Evolutionary conservation across 2,888 invertebrate species (phyloP).

Genomic region (Parthenolecanium corni): DNA sequence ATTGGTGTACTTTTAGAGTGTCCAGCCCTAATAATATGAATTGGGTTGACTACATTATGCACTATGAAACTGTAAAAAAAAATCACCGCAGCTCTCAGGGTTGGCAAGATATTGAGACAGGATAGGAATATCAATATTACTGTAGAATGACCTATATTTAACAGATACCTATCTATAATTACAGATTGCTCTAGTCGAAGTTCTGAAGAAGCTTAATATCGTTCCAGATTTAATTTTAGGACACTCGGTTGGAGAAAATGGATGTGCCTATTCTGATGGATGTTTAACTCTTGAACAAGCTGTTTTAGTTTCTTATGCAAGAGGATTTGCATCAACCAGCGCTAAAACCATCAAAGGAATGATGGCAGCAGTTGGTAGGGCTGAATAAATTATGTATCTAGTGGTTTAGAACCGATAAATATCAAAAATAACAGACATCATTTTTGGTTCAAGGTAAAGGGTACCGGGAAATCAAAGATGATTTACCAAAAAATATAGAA

Average conservation of each 20-base stretch:
- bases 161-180: too few species aligned
- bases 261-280: slow-evolving; percentile 54
- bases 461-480: slow-evolving; percentile 34
- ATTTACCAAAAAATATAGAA: slow-evolving; percentile 47
- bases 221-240: slow-evolving; percentile 63
- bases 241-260: slow-evolving; percentile 53
- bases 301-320: slow-evolving; percentile 48
- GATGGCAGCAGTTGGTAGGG: slow-evolving; percentile 45
- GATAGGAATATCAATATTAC: too few species aligned
- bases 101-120: too few species aligned
- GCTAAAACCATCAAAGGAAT: slow-evolving; percentile 39
- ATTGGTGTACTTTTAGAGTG: too few species aligned
- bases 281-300: slow-evolving; percentile 50
- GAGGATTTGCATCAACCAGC: slow-evolving; percentile 43
- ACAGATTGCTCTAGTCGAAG: slow-evolving; percentile 52
- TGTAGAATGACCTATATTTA: too few species aligned
- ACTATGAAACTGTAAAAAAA: too few species aligned
- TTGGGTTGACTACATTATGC: too few species aligned
- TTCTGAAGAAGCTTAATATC: slow-evolving; percentile 49
- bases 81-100: too few species aligned
- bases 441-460: slow-evolving; percentile 32
- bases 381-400: too few species aligned
- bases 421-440: too few species aligned
- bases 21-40: too few species aligned
- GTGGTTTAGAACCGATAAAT: too few species aligned